Conservation (phyloP, 2,797 vertebrate genomes). For the Pithecia hirsuta region DNA sequence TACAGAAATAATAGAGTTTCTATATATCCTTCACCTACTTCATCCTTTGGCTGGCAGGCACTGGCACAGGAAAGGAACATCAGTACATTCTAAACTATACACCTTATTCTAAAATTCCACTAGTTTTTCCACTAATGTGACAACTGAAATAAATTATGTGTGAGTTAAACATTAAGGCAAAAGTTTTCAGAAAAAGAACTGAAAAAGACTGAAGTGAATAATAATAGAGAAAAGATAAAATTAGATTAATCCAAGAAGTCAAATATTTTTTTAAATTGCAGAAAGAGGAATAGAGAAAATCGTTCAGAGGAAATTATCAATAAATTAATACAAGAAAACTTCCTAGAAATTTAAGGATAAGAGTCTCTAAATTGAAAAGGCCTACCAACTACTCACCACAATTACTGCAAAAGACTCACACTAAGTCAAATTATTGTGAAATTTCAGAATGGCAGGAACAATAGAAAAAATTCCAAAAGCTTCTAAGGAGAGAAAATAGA, state of each 20-base stretch:
- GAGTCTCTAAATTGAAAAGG: not conserved
- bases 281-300: not conserved
- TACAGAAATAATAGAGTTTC: not conserved
- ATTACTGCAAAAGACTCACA: not conserved
- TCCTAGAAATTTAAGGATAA: not conserved
- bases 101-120: not conserved
- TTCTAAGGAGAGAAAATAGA: not conserved
- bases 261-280: not conserved
- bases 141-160: not conserved
- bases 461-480: not conserved
- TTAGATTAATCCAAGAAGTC: not conserved
- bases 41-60: not conserved
- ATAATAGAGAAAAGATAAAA: conserved; percentile 13
- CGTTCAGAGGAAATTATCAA: not conserved
- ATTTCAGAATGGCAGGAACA: not conserved
- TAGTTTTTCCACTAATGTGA: not conserved
- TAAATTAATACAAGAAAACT: not conserved
- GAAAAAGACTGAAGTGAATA: not conserved
- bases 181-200: not conserved
- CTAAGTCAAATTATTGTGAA: not conserved
- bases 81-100: not conserved
- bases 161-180: not conserved
- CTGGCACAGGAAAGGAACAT: not conserved
- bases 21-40: not conserved
- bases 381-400: not conserved